phyloP scores from a whole-genome alignment of 37 sponge, comb jelly and placozoan genomes.

The Chondrilla cf. caribensis region DNA sequence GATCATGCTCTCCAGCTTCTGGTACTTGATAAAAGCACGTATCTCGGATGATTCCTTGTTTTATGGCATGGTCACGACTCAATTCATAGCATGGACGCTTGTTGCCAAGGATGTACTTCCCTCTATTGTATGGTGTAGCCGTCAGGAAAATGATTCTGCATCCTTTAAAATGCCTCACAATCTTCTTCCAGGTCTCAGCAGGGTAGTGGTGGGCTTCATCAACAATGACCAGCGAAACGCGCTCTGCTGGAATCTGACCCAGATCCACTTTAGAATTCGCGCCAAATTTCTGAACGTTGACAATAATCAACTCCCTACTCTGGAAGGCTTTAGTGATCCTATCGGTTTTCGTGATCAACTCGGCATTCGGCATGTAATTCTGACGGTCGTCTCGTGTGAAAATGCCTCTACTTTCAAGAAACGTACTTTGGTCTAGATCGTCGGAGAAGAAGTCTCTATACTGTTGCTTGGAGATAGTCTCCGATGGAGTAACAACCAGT shows the following conservation, averaged over 20 bases:
- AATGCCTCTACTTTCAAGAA: background rate
- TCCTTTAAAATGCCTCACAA: background rate
- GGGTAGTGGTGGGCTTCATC: constrained; percentile 47
- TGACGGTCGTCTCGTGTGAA: background rate
- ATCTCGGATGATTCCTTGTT: background rate
- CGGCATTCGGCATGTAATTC: background rate
- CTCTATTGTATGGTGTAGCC: constrained; percentile 23
- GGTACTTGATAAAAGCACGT: background rate
- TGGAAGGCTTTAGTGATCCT: background rate
- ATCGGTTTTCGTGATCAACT: background rate
- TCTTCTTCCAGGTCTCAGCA: constrained; percentile 19
- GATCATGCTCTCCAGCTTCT: too few relatives aligned
- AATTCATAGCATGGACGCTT: background rate
- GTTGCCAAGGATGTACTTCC: constrained; percentile 6
- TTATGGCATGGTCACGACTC: background rate
- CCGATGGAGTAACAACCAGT: constrained; percentile 33
- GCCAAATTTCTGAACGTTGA: constrained; percentile 8
- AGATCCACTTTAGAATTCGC: background rate
- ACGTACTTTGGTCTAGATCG: background rate
- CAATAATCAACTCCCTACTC: background rate
- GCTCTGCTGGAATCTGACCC: background rate
- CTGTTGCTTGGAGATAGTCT: constrained; percentile 19
- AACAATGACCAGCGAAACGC: constrained; percentile 22
- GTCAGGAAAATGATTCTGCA: constrained; percentile 7
- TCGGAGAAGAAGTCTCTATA: background rate